phyloP scores from a whole-genome alignment of 2,113 vertebrate genomes.

The Saimiri boliviensis region DNA sequence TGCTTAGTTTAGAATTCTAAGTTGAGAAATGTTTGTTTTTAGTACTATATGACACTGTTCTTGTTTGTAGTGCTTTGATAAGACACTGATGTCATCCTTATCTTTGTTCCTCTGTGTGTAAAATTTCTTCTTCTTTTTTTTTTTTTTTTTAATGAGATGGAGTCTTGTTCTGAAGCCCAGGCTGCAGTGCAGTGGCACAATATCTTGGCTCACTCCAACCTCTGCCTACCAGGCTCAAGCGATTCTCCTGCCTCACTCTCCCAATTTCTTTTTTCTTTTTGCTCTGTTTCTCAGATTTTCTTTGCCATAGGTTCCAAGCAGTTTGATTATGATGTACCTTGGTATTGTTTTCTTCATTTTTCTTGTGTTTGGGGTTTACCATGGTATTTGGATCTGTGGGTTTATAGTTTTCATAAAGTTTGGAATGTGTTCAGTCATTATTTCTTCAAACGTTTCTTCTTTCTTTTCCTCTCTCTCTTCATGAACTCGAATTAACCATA shows the following conservation, averaged over 20 bases:
- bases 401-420: neutral
- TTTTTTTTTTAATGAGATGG: neutral
- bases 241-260: neutral
- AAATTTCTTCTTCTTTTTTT: neutral
- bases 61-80: neutral
- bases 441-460: neutral
- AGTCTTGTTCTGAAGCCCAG: neutral
- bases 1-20: neutral
- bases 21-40: neutral
- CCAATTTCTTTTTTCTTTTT: too few species aligned
- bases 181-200: neutral
- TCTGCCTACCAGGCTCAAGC: neutral
- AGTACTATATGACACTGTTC: neutral
- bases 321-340: neutral
- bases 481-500: neutral
- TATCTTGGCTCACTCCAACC: neutral
- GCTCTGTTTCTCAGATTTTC: conserved; percentile 28
- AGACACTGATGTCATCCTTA: neutral
- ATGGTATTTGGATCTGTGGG: neutral
- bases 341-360: neutral
- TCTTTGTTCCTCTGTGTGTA: neutral
- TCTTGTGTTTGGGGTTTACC: neutral
- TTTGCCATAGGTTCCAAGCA: neutral
- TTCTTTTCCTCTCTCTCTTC: neutral
- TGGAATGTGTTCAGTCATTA: neutral